phyloP scores from a whole-genome alignment of 2,888 invertebrate genomes.

The Parnassius apollo region DNA sequence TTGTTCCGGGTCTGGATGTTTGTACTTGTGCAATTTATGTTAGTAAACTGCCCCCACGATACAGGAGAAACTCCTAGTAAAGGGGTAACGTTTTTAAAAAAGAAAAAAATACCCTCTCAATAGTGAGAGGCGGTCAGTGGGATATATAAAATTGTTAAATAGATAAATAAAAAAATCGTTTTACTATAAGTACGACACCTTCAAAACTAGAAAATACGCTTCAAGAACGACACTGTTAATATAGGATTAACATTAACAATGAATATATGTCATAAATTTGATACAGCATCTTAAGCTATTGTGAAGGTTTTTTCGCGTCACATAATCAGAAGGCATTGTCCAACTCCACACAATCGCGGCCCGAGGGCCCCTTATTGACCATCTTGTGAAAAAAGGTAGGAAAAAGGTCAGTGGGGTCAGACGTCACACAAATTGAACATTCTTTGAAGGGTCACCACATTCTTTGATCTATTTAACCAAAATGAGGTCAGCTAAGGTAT shows the following conservation, averaged over 20 bases:
- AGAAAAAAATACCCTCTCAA: no score
- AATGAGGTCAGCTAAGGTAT: slow-evolving; percentile 60
- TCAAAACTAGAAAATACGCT: neutral
- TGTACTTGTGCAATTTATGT: no score
- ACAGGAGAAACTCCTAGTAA: no score
- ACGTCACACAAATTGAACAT: slow-evolving; percentile 45
- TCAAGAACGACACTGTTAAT: neutral
- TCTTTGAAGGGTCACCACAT: slow-evolving; percentile 29
- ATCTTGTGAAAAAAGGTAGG: slow-evolving; percentile 45
- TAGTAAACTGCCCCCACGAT: no score
- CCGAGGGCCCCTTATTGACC: slow-evolving; percentile 63
- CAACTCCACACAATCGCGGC: slow-evolving; percentile 48
- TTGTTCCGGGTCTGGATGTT: no score
- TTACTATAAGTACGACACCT: no score
- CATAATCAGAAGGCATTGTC: slow-evolving; percentile 71
- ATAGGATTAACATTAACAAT: slow-evolving; percentile 4
- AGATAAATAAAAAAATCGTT: no score
- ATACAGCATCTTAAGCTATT: slow-evolving; percentile 30
- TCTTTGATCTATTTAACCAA: slow-evolving; percentile 40
- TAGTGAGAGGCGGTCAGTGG: no score
- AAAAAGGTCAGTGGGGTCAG: slow-evolving; percentile 52
- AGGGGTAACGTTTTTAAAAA: no score
- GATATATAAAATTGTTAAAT: no score
- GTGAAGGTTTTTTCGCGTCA: slow-evolving; percentile 50
- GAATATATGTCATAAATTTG: slow-evolving; percentile 26